phyloP scores from a whole-genome alignment of 2,113 vertebrate genomes.

The Indicator indicator region DNA sequence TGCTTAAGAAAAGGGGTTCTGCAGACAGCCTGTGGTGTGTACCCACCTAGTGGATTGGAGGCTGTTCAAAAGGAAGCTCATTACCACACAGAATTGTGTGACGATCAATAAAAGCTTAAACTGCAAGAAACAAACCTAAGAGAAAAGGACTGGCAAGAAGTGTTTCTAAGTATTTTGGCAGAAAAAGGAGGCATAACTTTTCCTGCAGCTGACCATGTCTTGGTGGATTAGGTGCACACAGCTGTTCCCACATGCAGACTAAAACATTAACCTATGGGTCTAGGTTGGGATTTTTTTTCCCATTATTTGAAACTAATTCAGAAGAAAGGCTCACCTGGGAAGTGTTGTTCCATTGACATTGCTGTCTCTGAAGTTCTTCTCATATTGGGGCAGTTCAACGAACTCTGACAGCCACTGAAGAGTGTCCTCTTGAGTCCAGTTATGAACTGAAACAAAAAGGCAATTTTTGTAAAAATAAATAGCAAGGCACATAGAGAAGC shows the following conservation, averaged over 20 bases:
- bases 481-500: not conserved
- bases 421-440: constrained; percentile 96
- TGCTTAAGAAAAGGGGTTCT: not conserved
- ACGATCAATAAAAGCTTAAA: not conserved
- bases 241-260: not conserved
- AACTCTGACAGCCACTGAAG: constrained; percentile 94
- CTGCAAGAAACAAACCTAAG: not conserved
- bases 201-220: not conserved
- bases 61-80: not conserved
- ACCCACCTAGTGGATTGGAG: not conserved
- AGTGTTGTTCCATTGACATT: constrained; percentile 92
- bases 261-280: not conserved
- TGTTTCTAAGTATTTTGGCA: not conserved
- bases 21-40: not conserved
- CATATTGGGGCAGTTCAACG: constrained; percentile 97
- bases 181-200: not conserved
- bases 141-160: not conserved
- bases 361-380: constrained; percentile 93
- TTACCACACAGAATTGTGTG: not conserved
- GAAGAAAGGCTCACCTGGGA: constrained; percentile 84
- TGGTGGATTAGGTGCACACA: not conserved
- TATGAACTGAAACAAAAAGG: constrained; percentile 86
- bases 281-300: no score
- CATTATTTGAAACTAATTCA: not conserved
- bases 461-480: not conserved